Evolutionary conservation across 2,888 invertebrate genomes (phyloP), one percentile per base, ranked within the genome.

Genomic region (Clitarchus hookeri): DNA sequence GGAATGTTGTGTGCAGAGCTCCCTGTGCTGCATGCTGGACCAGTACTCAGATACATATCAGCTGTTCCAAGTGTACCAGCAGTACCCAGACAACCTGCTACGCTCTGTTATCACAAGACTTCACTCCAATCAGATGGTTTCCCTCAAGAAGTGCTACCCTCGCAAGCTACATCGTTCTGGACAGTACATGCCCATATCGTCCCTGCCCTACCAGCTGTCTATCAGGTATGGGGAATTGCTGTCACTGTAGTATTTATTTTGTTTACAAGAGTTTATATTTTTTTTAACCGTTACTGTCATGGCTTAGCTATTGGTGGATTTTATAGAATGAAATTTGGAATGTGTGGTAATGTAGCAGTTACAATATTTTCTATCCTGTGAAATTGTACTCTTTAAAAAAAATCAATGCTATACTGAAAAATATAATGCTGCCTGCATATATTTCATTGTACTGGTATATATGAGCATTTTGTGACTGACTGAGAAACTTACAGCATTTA

Each of bases 51-150:
- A 94, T 91, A 93, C 94, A 0, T 93, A 94, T 88, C 95, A 95
- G 88, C 92, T 96, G 87, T 95, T 95, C 89, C 94, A 94, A 89
- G 93, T 96, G 25, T 96, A 96, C 89, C 95, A 95, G 88, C 94
- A 94, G 88, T 97, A 95, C 90, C 93, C 95, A 0, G 96, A 96
- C 88, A 91, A 92, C 44, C 89, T 95, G 9, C 91, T 97, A 8
- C 92, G 94, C 85, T 91, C 92, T 0, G 94, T 95, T 0, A 93
- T 96, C 89, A 91, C 91, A 6, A 93, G 94, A 89, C 93, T 96
- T 78, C 92, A 94, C 13, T 89, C 91, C 0, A 93, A 94, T 88
- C 93, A 94, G 53, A 92, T 96, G 90, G 93, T 95, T 16, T 93
- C 94, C 0, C 90, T 93, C 11, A 92, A 93, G 87, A 93, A 92